These are phyloP conservation scores for Caprella mutica DNA, from an alignment of 2,888 invertebrate genomes.

Conservation along the genomic window DNA sequence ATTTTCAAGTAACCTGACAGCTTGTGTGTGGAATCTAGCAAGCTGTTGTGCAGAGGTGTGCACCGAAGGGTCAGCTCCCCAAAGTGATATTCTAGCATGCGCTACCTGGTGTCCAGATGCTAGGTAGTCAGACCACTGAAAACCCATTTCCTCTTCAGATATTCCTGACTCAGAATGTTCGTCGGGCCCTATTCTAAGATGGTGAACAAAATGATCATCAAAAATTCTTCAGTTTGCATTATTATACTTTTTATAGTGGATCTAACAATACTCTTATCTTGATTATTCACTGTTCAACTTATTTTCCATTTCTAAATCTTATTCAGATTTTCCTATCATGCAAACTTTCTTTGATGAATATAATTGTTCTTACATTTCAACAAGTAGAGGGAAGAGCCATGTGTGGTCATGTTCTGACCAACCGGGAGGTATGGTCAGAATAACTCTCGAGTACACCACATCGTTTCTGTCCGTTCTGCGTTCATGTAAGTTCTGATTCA, in stretches of 20 bases:
- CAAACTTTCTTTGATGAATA: too few species aligned
- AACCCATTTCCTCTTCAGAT: not conserved
- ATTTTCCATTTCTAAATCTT: too few species aligned
- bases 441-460: conserved; percentile 23
- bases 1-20: conserved; percentile 17
- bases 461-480: too few species aligned
- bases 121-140: conserved; percentile 22
- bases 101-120: conserved; percentile 31
- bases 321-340: too few species aligned
- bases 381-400: conserved; percentile 23
- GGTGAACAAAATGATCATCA: too few species aligned
- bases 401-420: conserved; percentile 24
- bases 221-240: too few species aligned
- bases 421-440: conserved; percentile 28
- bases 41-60: conserved; percentile 20
- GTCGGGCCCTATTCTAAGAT: not conserved
- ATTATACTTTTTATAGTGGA: too few species aligned
- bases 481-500: too few species aligned
- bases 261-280: too few species aligned
- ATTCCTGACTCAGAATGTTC: not conserved
- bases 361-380: conserved; percentile 30
- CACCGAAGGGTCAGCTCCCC: conserved; percentile 28
- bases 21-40: conserved; percentile 16
- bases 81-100: conserved; percentile 22
- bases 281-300: too few species aligned